phyloP scores from a whole-genome alignment of 92 coral and sea anemone species.

The Paragorgia papillata region DNA sequence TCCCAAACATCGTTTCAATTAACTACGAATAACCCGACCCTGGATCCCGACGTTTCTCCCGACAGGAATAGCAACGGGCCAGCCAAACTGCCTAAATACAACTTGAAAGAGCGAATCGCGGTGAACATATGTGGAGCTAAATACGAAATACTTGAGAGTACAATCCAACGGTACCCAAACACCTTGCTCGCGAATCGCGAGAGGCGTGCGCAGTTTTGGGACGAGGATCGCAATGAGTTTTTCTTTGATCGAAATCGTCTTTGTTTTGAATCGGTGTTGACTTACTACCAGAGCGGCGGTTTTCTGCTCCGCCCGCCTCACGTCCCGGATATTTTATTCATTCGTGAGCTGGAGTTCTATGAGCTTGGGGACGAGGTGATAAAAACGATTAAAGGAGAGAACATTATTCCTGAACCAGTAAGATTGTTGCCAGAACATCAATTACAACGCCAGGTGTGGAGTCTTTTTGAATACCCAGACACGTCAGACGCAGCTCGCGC shows the following conservation, averaged over 20 bases:
- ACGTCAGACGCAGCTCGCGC: slow-evolving; percentile 81
- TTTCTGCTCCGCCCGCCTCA: slow-evolving; percentile 92
- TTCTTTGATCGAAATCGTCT: slow-evolving; percentile 93
- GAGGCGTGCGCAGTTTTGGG: slow-evolving; percentile 76
- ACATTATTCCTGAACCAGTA: slow-evolving; percentile 70
- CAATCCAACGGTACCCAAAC: slow-evolving; percentile 82
- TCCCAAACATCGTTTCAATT: neutral
- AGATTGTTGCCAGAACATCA: slow-evolving; percentile 61
- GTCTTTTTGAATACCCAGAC: slow-evolving; percentile 89
- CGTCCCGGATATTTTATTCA: slow-evolving; percentile 84
- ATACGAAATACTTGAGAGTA: slow-evolving; percentile 75
- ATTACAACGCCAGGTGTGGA: slow-evolving; percentile 77
- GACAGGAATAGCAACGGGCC: slow-evolving; percentile 31
- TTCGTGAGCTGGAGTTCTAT: slow-evolving; percentile 89
- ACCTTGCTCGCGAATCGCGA: slow-evolving; percentile 83
- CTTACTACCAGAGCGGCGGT: slow-evolving; percentile 95
- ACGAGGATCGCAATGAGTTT: slow-evolving; percentile 75
- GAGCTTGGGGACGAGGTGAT: slow-evolving; percentile 93
- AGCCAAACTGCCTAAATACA: neutral
- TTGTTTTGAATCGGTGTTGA: slow-evolving; percentile 89
- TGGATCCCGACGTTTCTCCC: neutral
- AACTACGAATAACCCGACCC: neutral
- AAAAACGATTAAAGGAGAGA: slow-evolving; percentile 85
- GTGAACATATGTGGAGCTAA: slow-evolving; percentile 93
- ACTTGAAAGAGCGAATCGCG: slow-evolving; percentile 51